Evolutionary conservation across 2,113 vertebrate species (phyloP).

Genomic region (Gadus chalcogrammus): DNA sequence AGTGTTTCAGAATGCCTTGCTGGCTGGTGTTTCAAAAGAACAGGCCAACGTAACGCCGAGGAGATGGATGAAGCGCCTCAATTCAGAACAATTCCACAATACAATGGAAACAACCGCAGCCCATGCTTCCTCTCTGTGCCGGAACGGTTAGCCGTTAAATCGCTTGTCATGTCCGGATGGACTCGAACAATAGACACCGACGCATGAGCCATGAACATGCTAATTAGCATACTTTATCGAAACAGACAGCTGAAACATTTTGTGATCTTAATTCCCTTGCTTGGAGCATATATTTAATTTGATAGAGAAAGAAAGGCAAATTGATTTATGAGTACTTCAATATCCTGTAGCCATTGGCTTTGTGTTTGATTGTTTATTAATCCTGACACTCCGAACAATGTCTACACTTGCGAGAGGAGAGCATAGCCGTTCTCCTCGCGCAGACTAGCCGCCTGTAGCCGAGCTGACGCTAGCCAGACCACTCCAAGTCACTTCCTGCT

Average conservation of each 20-base stretch:
- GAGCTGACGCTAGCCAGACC: background rate
- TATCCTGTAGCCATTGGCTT: background rate
- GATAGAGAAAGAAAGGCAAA: background rate
- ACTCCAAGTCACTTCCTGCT: background rate
- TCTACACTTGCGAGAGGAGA: background rate
- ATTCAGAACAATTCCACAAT: slow-evolving; percentile 48
- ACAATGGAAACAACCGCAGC: slow-evolving; percentile 29
- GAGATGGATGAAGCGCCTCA: slow-evolving; percentile 15
- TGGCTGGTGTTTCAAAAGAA: slow-evolving; percentile 18
- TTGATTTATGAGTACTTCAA: background rate
- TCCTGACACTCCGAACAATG: background rate
- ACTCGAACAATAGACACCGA: background rate
- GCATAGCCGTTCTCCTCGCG: too few species aligned
- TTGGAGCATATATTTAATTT: background rate
- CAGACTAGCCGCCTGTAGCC: background rate
- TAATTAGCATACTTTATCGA: background rate
- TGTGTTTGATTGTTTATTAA: slow-evolving; percentile 2
- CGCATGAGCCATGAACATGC: background rate
- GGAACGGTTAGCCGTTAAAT: slow-evolving; percentile 3
- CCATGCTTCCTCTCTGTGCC: too few species aligned
- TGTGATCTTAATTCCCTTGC: background rate
- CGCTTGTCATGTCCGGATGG: slow-evolving; percentile 26
- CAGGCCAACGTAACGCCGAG: slow-evolving; percentile 7
- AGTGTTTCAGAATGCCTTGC: background rate
- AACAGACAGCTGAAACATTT: background rate